Base-by-base conservation (phyloP, 2,113 vertebrate genomes). In the Etia nguti region DNA sequence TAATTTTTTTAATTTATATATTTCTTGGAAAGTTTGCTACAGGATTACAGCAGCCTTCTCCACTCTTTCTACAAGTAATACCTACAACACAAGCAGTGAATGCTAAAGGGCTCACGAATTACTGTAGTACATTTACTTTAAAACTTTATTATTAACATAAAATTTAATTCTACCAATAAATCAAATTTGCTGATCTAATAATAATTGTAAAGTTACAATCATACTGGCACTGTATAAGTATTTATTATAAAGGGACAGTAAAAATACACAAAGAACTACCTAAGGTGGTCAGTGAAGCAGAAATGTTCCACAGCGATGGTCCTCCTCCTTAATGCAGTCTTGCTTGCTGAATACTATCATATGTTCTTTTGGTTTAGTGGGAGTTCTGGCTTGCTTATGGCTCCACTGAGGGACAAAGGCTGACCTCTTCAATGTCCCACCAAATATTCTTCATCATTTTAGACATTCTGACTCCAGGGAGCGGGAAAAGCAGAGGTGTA, bases 101-200 rank as follows among this genome's bases (percentile, higher is more conserved):
- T 50, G 16, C 70, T 20, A 29, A 50, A 29, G 16, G 24, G 70
- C 0, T 77, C 22, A 46, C 3, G 0, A 10, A 26, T 10, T 16
- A 73, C 38, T 10, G 8, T 24, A 10, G 12, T 43, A 13, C 13
- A 26, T 70, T 70, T 75, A 29, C 24, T 75, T 75, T 75, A 75
- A 75, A 48, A 48, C 9, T 11, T 50, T 29, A 48, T 75, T 75
- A 48, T 48, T 75, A 48, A 48, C 18, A 29, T 29, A 29, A 75
- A 0, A 75, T 75, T 26, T 2, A 4, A 75, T 11, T 48, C 3
- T 20, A 48, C 15, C 43, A 31, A 29, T 20, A 75, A 29, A 75
- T 75, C 4, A 31, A 41, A 68, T 41, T 13, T 38, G 3, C 12
- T 41, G 1, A 65, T 36, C 60, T 65, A 65, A 43, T 26, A 46